Conservation (phyloP, 2,113 vertebrate genomes). For the Vulpes lagopus region DNA sequence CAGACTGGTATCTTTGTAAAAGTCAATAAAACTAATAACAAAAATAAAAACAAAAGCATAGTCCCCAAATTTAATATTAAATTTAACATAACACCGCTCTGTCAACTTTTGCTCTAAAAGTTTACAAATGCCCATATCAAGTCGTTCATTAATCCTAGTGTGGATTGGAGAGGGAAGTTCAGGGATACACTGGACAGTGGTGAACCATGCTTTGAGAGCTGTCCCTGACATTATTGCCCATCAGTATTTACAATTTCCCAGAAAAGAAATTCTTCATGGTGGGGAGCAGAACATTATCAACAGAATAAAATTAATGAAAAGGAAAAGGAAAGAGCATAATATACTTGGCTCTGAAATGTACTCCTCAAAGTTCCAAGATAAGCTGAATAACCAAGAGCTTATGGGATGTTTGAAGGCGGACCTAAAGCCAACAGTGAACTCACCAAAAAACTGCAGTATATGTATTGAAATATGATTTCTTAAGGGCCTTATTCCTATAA, state of each 20-base stretch:
- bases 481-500: background rate
- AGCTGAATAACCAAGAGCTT: background rate
- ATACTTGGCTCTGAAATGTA: background rate
- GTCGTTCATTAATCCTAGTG: background rate
- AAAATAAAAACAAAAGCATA: background rate
- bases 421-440: background rate
- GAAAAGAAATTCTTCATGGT: background rate
- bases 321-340: background rate
- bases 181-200: background rate
- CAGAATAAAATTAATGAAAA: background rate
- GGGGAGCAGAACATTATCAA: background rate
- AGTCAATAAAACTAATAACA: background rate
- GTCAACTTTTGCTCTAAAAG: background rate
- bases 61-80: background rate
- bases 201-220: background rate
- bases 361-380: background rate
- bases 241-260: background rate
- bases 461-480: background rate
- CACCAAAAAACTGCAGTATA: background rate
- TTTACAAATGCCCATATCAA: background rate
- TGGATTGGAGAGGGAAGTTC: background rate
- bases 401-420: background rate
- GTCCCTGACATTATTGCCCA: background rate
- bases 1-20: background rate
- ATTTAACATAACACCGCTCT: background rate